These are phyloP conservation scores for Halocaridina rubra DNA, from an alignment of 2,888 invertebrate species.

Conservation along the genomic window DNA sequence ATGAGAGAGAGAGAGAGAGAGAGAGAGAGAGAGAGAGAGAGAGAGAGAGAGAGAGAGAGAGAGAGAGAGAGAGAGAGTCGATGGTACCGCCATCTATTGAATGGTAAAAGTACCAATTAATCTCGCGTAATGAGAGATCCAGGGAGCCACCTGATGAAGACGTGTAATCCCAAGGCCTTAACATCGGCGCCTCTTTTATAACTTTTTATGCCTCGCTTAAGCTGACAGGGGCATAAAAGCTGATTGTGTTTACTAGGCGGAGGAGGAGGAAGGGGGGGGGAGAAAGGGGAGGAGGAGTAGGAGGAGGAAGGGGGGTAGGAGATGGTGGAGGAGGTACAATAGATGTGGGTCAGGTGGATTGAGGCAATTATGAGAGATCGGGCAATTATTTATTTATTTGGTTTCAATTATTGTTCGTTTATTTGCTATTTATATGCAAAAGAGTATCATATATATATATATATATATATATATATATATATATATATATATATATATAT, in stretches of 20 bases:
- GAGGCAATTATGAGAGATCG: too few species aligned
- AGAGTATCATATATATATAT: too few species aligned
- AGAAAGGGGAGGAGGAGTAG: neutral
- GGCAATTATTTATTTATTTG: too few species aligned
- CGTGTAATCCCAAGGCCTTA: neutral
- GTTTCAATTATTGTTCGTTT: too few species aligned
- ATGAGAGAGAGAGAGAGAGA: neutral
- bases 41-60: neutral
- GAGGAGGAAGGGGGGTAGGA: too few species aligned
- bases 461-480: too few species aligned
- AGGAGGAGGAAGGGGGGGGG: neutral
- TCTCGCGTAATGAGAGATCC: neutral
- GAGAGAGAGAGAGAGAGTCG: neutral
- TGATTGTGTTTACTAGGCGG: conserved; percentile 6
- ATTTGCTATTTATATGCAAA: too few species aligned
- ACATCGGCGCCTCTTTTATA: conserved; percentile 5
- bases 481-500: too few species aligned
- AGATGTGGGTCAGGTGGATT: too few species aligned
- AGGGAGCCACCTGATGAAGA: conserved; percentile 13
- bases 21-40: neutral
- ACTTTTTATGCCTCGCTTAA: conserved; percentile 2
- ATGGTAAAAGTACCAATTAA: neutral
- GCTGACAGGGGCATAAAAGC: conserved; percentile 11
- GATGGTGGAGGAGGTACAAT: too few species aligned
- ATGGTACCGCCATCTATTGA: neutral